phyloP scores from a whole-genome alignment of 2,797 vertebrate species.

The Sarcoramphus papa region DNA sequence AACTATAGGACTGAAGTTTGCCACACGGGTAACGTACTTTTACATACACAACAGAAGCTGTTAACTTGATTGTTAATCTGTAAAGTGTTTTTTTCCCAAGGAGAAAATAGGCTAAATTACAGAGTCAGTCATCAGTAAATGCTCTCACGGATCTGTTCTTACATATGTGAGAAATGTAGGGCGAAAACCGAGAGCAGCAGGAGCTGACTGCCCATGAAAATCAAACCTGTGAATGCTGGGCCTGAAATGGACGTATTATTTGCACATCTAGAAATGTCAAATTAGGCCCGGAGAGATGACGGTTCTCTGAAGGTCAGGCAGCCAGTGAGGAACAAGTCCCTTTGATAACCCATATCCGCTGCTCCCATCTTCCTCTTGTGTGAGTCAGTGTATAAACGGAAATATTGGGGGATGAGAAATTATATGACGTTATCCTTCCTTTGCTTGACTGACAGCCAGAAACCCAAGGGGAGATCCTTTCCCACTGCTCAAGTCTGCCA shows the following conservation, averaged over 20 bases:
- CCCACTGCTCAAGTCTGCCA: not conserved
- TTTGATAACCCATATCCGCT: accelerated
- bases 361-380: not conserved
- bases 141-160: not conserved
- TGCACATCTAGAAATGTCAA: not conserved
- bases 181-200: not conserved
- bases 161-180: not conserved
- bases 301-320: not conserved
- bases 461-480: not conserved
- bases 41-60: not conserved
- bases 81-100: not conserved
- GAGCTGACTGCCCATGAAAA: not conserved
- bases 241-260: not conserved
- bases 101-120: not conserved
- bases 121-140: not conserved
- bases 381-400: accelerated
- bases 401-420: not conserved
- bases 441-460: not conserved
- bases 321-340: not conserved
- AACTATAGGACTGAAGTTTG: not conserved
- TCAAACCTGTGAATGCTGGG: not conserved
- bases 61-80: conserved; percentile 27
- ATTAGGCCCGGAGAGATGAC: not conserved
- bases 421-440: not conserved
- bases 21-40: not conserved